These are phyloP conservation scores for Epicampocera succincta DNA, from an alignment of 2,888 invertebrate genomes.

Conservation along the genomic window DNA sequence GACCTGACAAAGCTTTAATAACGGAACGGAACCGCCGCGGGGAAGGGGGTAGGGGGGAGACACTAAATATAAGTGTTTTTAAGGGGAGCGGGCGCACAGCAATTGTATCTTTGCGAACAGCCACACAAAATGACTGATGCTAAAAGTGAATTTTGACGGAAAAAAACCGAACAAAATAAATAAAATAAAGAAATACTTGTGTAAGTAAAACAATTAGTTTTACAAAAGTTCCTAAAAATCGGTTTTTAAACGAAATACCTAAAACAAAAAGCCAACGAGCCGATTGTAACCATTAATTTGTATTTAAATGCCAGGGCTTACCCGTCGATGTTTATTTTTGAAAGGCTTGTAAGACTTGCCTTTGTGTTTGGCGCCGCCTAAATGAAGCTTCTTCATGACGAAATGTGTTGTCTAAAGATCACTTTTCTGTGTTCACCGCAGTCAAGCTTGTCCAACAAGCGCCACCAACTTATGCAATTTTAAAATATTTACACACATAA, in stretches of 20 bases:
- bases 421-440: neutral
- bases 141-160: constrained; percentile 28
- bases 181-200: neutral
- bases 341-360: constrained; percentile 69
- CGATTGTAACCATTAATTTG: too few species aligned
- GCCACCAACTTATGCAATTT: too few species aligned
- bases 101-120: neutral
- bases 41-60: constrained; percentile 7
- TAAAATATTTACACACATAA: too few species aligned
- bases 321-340: constrained; percentile 69
- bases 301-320: constrained; percentile 45
- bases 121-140: constrained; percentile 23
- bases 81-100: neutral
- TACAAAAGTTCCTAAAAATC: too few species aligned
- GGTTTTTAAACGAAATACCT: neutral
- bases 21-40: too few species aligned
- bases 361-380: constrained; percentile 68
- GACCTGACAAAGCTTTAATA: constrained; percentile 59
- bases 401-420: neutral
- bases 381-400: constrained; percentile 70
- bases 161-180: neutral
- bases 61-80: constrained; percentile 16
- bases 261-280: too few species aligned
- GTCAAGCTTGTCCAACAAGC: neutral
- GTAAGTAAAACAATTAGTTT: too few species aligned